phyloP scores from a whole-genome alignment of 2,113 vertebrate genomes.

The Clupea harengus region DNA sequence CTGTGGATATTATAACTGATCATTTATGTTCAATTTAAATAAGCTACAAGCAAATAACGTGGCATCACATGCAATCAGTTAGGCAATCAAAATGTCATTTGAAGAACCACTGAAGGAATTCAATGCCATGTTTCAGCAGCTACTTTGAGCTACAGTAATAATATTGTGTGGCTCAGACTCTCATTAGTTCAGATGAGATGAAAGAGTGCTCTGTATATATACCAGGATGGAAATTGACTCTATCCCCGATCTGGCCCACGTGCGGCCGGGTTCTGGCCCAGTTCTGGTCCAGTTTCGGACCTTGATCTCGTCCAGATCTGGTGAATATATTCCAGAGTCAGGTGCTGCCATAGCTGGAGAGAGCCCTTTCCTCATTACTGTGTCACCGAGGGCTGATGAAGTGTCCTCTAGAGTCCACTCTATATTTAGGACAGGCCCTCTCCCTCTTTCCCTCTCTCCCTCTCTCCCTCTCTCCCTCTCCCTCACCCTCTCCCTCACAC shows the following conservation, averaged over 20 bases:
- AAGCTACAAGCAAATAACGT: not conserved
- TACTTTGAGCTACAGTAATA: slow-evolving; percentile 9
- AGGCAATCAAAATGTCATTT: slow-evolving; percentile 9
- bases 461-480: no score
- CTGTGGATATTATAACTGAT: not conserved
- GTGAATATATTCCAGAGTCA: not conserved
- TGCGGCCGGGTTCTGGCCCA: not conserved
- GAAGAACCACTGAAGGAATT: not conserved
- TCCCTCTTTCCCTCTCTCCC: no score
- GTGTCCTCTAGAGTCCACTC: not conserved
- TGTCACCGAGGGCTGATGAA: not conserved
- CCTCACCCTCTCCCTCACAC: not conserved
- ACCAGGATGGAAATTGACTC: not conserved
- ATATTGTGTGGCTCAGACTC: not conserved
- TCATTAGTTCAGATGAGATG: not conserved
- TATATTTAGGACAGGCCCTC: not conserved
- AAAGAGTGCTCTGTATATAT: not conserved
- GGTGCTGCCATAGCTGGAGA: not conserved
- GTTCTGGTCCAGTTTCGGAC: not conserved
- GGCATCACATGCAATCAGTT: not conserved
- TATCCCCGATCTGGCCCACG: not conserved
- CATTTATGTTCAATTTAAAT: slow-evolving; percentile 16
- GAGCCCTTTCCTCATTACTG: not conserved
- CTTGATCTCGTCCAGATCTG: not conserved
- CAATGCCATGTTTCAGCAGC: not conserved